Percentiles rank a stretch among this genome's conserved stretches.
phyloP scores from a whole-genome alignment of 2,113 vertebrate genomes.

The Turdus rufiventris region DNA sequence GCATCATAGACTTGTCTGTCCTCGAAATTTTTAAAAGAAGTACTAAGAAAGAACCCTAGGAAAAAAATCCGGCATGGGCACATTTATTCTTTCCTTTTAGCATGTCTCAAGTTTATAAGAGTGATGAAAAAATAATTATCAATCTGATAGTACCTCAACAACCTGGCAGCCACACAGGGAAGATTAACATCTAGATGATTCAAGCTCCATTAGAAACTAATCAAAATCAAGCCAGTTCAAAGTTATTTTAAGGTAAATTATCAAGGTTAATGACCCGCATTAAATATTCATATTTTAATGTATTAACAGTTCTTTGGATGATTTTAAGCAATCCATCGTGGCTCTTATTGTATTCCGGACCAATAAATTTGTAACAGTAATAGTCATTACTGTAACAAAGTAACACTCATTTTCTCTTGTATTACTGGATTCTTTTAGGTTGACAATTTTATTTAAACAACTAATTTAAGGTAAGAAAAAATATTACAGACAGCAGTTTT shows the following conservation, averaged over 20 bases:
- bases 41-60: neutral
- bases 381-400: neutral
- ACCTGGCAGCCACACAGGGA: neutral
- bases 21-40: neutral
- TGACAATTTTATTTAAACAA: neutral
- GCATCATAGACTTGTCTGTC: neutral
- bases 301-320: neutral
- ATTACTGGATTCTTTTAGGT: neutral
- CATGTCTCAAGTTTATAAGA: neutral
- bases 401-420: neutral
- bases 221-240: conserved; percentile 22
- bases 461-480: neutral
- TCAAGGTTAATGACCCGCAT: conserved; percentile 22
- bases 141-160: neutral
- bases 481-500: neutral
- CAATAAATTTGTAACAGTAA: neutral
- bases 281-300: conserved; percentile 47
- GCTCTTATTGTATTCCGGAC: neutral
- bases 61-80: neutral
- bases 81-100: neutral
- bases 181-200: conserved; percentile 6
- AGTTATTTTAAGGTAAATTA: conserved; percentile 49
- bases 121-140: neutral
- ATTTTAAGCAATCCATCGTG: neutral
- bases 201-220: conserved; percentile 21